Conservation (phyloP, 2,888 invertebrate genomes). For the Nematopogon swammerdamellus region DNA sequence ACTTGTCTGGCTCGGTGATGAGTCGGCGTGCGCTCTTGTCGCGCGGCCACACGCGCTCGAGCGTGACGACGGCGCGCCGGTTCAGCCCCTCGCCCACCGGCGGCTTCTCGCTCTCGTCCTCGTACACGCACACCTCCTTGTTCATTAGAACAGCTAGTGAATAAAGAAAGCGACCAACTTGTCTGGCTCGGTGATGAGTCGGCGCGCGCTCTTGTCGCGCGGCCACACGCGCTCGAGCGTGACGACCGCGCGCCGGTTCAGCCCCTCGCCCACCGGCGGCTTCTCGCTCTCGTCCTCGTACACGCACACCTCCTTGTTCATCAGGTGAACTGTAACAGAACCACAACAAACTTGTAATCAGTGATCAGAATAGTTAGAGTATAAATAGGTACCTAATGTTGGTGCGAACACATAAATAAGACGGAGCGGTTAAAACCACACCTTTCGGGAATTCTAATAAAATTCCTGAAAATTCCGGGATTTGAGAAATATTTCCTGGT, state of each 20-base stretch:
- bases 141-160: slow-evolving; percentile 57
- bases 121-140: slow-evolving; percentile 94
- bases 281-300: slow-evolving; percentile 90
- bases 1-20: slow-evolving; percentile 76
- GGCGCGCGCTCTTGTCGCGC: slow-evolving; percentile 74
- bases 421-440: no score
- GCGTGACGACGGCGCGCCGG: slow-evolving; percentile 83
- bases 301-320: slow-evolving; percentile 82
- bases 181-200: slow-evolving; percentile 77
- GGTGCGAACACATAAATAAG: no score
- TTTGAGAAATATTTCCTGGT: no score
- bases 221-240: slow-evolving; percentile 93
- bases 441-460: no score
- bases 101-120: slow-evolving; percentile 86
- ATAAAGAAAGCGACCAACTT: no score
- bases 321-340: background rate
- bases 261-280: slow-evolving; percentile 80
- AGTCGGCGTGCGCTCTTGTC: slow-evolving; percentile 78
- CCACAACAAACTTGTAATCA: background rate
- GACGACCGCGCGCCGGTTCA: slow-evolving; percentile 88
- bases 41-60: slow-evolving; percentile 89
- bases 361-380: background rate
- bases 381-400: no score
- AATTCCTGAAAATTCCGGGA: no score
- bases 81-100: slow-evolving; percentile 85